Evolutionary conservation across 2,113 vertebrate species (phyloP), one percentile per base, ranked within the genome.

Genomic region (Etheostoma spectabile): DNA sequence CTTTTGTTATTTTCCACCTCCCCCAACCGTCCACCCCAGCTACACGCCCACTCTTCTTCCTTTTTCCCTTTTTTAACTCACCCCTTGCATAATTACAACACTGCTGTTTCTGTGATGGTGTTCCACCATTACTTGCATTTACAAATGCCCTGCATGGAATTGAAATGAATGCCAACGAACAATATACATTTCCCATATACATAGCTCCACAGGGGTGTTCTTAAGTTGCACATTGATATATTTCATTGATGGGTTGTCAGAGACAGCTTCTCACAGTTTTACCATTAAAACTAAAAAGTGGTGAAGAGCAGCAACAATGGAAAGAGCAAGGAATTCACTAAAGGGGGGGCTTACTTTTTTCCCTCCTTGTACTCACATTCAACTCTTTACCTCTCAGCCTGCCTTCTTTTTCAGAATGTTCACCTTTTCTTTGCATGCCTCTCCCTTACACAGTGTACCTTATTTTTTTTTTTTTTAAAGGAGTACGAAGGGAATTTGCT

Each of bases 1-100:
- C 68, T 75, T 85, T 79, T 83, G 87, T 84, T 86, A 62, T 60
- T 60, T 61, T 77, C 51, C 72, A 64, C 21, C 38, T 18, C 59
- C 8, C 7, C 56, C 35, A 66, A 33, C 61, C n/a, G n/a, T n/a
- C n/a, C n/a, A n/a, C 52, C 66, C 7, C n/a, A 22, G 27, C 27
- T 73, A 22, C 33, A 66, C 15, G 1, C 67, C 76, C 66, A 74
- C 80, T 27, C 51, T 5, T 55, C 55, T 69, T 62, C 65, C 22
- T 61, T 21, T 38, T 2, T 35, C 3, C 35, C 8, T 46, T 52
- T 57, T 68, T 45, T 46, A 3, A 66, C 46, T 51, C 18, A 35
- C 6, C 62, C 59, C 48, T 65, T 77, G 38, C 71, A 79, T 75
- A 89, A 81, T 84, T 86, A 78, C 33, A 79, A n/a, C 6, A 22